These are phyloP conservation scores for Amblyopsis rosae DNA, from an alignment of 2,113 vertebrate genomes.

Conservation along the genomic window DNA sequence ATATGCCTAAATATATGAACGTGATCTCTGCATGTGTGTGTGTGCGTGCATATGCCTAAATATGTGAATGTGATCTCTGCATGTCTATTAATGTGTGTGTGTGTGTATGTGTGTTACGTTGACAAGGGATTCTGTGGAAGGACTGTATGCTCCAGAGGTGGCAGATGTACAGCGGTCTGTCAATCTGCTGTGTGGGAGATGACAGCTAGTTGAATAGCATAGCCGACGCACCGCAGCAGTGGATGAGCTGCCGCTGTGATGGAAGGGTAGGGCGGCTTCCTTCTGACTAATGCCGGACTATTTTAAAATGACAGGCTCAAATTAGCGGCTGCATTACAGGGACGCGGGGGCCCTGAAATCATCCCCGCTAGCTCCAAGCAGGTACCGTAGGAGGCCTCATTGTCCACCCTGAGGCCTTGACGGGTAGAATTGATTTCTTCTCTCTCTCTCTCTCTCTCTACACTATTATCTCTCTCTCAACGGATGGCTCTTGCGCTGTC, in stretches of 20 bases:
- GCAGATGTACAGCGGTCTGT: slow-evolving; percentile 76
- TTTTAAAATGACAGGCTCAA: slow-evolving; percentile 73
- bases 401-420: slow-evolving; percentile 46
- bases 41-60: neutral
- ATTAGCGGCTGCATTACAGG: slow-evolving; percentile 56
- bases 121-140: slow-evolving; percentile 71
- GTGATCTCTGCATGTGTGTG: neutral
- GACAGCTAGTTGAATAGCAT: slow-evolving; percentile 74
- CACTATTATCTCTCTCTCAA: neutral
- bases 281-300: slow-evolving; percentile 69
- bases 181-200: slow-evolving; percentile 72
- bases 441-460: neutral
- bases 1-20: neutral
- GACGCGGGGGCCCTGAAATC: slow-evolving; percentile 22
- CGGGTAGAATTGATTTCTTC: slow-evolving; percentile 44
- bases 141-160: slow-evolving; percentile 60
- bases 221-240: slow-evolving; percentile 59
- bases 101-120: slow-evolving; percentile 48
- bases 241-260: slow-evolving; percentile 57
- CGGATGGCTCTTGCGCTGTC: neutral
- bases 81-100: neutral
- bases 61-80: neutral
- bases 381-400: slow-evolving; percentile 32
- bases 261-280: slow-evolving; percentile 48
- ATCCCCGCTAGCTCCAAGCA: slow-evolving; percentile 44